Conservation (phyloP, 2,888 invertebrate species). For the Caenorhabditis drosophilae region DNA sequence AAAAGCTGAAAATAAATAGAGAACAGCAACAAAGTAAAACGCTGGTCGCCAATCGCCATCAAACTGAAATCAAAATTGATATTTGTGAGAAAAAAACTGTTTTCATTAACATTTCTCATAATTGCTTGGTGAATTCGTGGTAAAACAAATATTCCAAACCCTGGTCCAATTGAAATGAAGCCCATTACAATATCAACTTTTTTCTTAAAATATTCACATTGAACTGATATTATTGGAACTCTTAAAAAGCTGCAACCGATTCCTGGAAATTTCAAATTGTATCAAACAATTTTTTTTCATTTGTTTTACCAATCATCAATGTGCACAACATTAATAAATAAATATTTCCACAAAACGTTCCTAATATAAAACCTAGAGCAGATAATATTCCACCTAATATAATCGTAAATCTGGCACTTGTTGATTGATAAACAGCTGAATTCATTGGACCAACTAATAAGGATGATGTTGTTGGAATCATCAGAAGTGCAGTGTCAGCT, state of each 20-base stretch:
- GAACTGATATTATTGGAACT: slow-evolving; percentile 49
- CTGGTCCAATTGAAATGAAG: slow-evolving; percentile 51
- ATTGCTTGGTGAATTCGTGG: slow-evolving; percentile 41
- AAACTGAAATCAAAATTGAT: slow-evolving; percentile 10
- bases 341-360: slow-evolving; percentile 38
- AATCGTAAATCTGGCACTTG: slow-evolving; percentile 44
- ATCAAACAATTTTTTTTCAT: too few species aligned
- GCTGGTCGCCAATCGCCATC: slow-evolving; percentile 35
- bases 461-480: slow-evolving; percentile 46
- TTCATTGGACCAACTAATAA: slow-evolving; percentile 47
- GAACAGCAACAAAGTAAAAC: slow-evolving; percentile 31
- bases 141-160: slow-evolving; percentile 47
- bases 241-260: slow-evolving; percentile 52
- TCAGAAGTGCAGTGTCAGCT: slow-evolving; percentile 44
- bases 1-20: slow-evolving; percentile 38
- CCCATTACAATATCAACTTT: slow-evolving; percentile 36
- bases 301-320: slow-evolving; percentile 38
- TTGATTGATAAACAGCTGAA: slow-evolving; percentile 44
- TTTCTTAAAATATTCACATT: slow-evolving; percentile 52
- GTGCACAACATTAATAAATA: slow-evolving; percentile 38
- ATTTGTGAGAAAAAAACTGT: background rate
- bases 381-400: slow-evolving; percentile 29
- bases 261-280: slow-evolving; percentile 28
- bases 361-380: slow-evolving; percentile 38
- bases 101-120: slow-evolving; percentile 32